Evolutionary conservation across 1,140 invertebrate species (phyloP), one percentile per base, ranked within the genome.

Genomic region (Listronotus bonariensis): DNA sequence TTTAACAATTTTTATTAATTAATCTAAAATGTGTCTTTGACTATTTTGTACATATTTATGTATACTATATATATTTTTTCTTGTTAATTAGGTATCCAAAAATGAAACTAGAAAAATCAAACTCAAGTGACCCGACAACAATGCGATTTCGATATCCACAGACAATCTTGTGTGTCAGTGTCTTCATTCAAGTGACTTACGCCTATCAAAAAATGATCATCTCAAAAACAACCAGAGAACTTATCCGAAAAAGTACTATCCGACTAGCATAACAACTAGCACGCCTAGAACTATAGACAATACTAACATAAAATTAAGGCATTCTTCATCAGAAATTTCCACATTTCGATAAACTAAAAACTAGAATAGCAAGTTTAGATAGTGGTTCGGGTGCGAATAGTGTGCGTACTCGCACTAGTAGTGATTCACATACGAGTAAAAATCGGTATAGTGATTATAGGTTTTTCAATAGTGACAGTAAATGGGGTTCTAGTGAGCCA

Each of bases 211-310:
- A 55, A 51, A 60, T 43, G 18, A 48, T 26, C 6, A 48, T 36
- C n/a, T 38, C 34, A 45, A 60, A 45, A 48, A 63, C 34, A 20
- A 14, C 20, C 60, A 54, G 43, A 63, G 60, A 55, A 54, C 41
- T 55, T 46, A 63, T 55, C 18, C 60, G 41, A 54, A 55, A 55
- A 63, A 63, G 51, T 55, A 63, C 52, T 20, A 46, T 63, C 32
- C 51, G 51, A 38, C 18, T 63, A 48, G 32, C 40, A 17, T 8
- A 14, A 41, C 3, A 7, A 14, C 17, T 18, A 11, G 20, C 10
- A 26, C 36, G 17, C 4, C 3, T 18, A 20, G 36, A 15, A 12
- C 12, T 20, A 18, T 17, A 4, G 41, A 17, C 4, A 49, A 46
- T 26, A 34, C n/a, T 51, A 43, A 31, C 49, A 36, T 53, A 34